A percentile compares a stretch with the other conserved stretches of the same genome.
Conservation (phyloP, 2,113 vertebrate species). For the Nestor notabilis region DNA sequence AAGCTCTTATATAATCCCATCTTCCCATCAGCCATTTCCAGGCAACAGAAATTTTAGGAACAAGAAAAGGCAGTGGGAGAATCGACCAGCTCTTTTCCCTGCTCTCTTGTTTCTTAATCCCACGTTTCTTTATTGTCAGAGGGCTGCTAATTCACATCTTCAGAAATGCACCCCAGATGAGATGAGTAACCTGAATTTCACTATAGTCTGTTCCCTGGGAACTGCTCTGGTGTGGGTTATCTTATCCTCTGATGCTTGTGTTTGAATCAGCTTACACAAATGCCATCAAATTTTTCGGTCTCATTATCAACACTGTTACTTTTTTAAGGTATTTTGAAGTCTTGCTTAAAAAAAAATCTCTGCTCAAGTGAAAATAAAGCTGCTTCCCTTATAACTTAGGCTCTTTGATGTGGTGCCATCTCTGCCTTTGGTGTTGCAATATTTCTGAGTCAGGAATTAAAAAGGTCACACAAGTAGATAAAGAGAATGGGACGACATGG, state of each 20-base stretch:
- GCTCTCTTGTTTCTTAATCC: neutral
- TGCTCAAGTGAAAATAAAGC: neutral
- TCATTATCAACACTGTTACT: neutral
- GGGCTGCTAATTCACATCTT: neutral
- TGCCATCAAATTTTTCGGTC: neutral
- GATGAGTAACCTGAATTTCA: neutral
- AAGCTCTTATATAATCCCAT: neutral
- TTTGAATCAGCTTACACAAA: neutral
- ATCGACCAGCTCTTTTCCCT: neutral
- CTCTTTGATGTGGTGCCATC: neutral
- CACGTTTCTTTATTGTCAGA: neutral
- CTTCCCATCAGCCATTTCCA: constrained; percentile 53
- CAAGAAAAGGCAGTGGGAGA: neutral
- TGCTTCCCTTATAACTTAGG: neutral
- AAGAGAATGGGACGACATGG: neutral
- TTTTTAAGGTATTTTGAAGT: constrained; percentile 20
- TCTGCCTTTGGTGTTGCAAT: neutral
- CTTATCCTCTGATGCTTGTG: neutral
- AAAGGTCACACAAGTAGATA: neutral
- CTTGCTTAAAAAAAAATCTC: neutral
- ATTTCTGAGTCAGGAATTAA: neutral
- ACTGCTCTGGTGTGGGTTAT: neutral
- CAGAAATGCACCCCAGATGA: neutral
- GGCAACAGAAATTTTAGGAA: constrained; percentile 28
- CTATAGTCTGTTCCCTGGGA: neutral